Conservation (phyloP, 2,888 invertebrate species). For the Acanthacorydalis orientalis region DNA sequence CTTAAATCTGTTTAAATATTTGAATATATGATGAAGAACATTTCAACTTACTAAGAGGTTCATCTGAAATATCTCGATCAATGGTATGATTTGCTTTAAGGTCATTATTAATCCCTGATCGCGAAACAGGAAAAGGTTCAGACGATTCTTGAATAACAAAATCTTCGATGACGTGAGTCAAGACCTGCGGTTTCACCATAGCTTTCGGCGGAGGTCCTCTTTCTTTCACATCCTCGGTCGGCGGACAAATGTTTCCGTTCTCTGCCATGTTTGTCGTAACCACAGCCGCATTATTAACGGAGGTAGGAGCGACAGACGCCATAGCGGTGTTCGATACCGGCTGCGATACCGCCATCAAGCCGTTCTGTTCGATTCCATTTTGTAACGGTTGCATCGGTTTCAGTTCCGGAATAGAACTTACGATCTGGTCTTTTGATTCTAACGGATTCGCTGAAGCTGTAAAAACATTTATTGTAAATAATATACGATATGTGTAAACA, state of each 20-base stretch:
- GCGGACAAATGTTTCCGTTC: slow-evolving; percentile 11
- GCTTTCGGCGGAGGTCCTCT: slow-evolving; percentile 67
- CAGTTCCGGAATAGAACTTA: background rate
- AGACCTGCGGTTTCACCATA: slow-evolving; percentile 86
- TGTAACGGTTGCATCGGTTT: too few species aligned
- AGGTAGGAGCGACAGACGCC: background rate
- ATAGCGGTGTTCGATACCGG: background rate
- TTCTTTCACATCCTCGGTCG: slow-evolving; percentile 26
- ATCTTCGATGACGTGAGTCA: slow-evolving; percentile 93
- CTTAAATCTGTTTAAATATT: background rate
- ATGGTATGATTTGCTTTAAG: slow-evolving; percentile 24
- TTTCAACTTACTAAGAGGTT: slow-evolving; percentile 58
- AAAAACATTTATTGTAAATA: background rate
- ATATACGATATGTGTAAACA: background rate
- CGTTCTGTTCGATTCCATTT: slow-evolving; percentile 13
- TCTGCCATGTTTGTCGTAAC: slow-evolving; percentile 17
- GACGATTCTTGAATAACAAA: slow-evolving; percentile 92
- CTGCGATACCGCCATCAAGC: slow-evolving; percentile 11
- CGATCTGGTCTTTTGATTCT: background rate
- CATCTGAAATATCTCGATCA: slow-evolving; percentile 44
- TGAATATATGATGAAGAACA: background rate
- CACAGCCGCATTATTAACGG: background rate
- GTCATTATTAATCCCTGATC: slow-evolving; percentile 23
- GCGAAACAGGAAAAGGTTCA: slow-evolving; percentile 74
- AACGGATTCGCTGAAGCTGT: background rate